Conservation (phyloP, 2,888 invertebrate genomes). For the Chromoteleia sp. region DNA sequence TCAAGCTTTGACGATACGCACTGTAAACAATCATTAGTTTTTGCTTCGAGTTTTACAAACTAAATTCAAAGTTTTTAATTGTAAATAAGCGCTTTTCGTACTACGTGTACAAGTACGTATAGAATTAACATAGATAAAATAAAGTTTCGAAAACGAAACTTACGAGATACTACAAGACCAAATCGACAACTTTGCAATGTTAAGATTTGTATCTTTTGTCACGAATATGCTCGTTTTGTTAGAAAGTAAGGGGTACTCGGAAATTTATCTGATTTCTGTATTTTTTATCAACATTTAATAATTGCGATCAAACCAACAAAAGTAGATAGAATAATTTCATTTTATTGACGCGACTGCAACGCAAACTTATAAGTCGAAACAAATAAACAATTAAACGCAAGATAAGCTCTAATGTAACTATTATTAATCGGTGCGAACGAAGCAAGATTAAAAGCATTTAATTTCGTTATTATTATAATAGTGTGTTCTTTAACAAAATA, state of each 20-base stretch:
- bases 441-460: no score
- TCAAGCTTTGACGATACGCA: background rate
- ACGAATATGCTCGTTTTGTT: slow-evolving; percentile 44
- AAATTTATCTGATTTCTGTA: slow-evolving; percentile 31
- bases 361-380: no score
- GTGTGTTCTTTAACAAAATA: no score
- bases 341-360: no score
- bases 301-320: background rate
- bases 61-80: background rate
- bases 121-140: slow-evolving; percentile 13
- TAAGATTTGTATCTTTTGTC: slow-evolving; percentile 36
- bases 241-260: slow-evolving; percentile 25
- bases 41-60: background rate
- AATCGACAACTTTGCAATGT: slow-evolving; percentile 25
- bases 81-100: no score
- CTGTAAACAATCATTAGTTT: no score
- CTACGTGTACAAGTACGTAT: background rate
- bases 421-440: no score
- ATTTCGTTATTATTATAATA: no score
- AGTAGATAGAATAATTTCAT: background rate
- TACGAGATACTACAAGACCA: background rate
- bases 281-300: slow-evolving; percentile 6
- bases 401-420: no score
- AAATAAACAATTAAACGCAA: no score
- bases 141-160: slow-evolving; percentile 5